Evolutionary conservation across 1,140 invertebrate species (phyloP).

Genomic region (Dreissena rostriformis): DNA sequence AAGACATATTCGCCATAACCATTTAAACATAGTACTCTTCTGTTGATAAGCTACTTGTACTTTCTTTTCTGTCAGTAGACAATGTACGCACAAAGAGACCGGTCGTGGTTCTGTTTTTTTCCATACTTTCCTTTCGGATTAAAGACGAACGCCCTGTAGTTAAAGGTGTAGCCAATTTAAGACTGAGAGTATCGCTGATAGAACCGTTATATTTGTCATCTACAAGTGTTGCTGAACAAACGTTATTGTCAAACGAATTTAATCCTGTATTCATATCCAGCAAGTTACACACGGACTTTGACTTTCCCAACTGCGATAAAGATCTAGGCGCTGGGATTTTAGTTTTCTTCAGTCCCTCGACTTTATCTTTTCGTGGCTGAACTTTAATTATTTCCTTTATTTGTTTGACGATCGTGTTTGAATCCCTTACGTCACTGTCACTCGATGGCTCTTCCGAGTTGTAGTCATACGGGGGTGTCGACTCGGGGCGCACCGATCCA

Average conservation of each 20-base stretch:
- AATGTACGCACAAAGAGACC: constrained; percentile 3
- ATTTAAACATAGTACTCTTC: no score
- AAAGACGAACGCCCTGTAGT: constrained; percentile 72
- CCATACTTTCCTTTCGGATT: constrained; percentile 57
- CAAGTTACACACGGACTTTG: constrained; percentile 56
- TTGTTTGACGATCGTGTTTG: constrained; percentile 61
- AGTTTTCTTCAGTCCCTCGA: constrained; percentile 57
- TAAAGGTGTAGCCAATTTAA: constrained; percentile 71
- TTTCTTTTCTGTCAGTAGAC: no score
- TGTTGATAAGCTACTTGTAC: no score
- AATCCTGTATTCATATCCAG: no score
- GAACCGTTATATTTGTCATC: no score
- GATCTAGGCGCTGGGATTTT: constrained; percentile 72
- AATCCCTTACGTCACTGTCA: no score
- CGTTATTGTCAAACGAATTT: no score
- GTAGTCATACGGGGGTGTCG: no score
- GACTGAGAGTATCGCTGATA: constrained; percentile 65
- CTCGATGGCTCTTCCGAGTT: no score
- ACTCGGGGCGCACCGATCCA: no score
- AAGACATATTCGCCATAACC: no score
- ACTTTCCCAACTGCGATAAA: constrained; percentile 59
- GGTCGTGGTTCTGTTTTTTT: constrained; percentile 31
- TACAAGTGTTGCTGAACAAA: no score
- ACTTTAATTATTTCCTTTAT: constrained; percentile 75
- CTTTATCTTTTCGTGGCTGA: constrained; percentile 67